Base-by-base conservation (phyloP, 2,797 vertebrate genomes). In the Crenichthys baileyi region DNA sequence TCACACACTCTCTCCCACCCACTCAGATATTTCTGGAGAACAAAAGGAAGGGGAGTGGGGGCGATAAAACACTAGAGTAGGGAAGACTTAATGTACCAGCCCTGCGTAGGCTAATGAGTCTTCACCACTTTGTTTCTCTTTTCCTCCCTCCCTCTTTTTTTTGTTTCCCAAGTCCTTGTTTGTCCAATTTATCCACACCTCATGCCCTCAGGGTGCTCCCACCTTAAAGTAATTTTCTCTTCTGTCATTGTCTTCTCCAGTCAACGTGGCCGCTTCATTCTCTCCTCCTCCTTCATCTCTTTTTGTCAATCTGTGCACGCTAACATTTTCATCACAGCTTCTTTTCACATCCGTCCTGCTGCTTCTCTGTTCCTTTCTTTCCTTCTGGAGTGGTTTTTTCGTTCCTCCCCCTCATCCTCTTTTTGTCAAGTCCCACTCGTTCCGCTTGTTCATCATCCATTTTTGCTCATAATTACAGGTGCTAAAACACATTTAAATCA, bases 21-120 rank as follows among this genome's bases (percentile, higher is more conserved):
- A 92, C 92, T 93, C 89, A 70, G 89, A 91, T 94, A 93, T 93
- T 93, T 93, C 90, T 86, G 88, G 91, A 92, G 92, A 93, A 95
- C 92, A 94, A 92, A 94, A 90, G 90, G 80, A 91, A 78, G 87
- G 85, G 83, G 83, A 83, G 89, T 85, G 88, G 85, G 89, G 79
- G 85, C 86, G 87, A 89, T 88, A 24, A 88, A 86, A 83, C 73
- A 41, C 83, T 26, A 24, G 83, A 89, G 84, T 80, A 61, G 86
- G 84, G 86, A 78, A 83, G 81, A 88, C 89, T 92, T 88, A 87
- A 87, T 91, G 88, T 88, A 79, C 65, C 88, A 72, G 75, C 84
- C 80, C 81, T 92, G 92, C 83, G 92, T 92, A 89, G 91, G 93
- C 90, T 94, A 93, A 93, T 92, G 91, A 93, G 87, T 88, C 88